Conservation (phyloP, 2,888 invertebrate species). For the Phoronis australis region DNA sequence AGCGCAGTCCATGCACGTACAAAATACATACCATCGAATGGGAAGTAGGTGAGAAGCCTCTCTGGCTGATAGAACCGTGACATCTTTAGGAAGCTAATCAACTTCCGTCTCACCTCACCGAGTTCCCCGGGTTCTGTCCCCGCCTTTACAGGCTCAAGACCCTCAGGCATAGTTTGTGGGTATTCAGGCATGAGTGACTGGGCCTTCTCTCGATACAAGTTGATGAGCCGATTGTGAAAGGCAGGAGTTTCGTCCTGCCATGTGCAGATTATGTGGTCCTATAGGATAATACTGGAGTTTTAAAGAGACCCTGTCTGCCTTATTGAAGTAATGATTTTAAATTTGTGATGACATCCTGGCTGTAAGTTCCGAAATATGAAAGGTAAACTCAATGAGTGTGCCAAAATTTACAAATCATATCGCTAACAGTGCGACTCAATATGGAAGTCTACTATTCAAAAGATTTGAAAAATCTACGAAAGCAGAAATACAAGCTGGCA, state of each 20-base stretch:
- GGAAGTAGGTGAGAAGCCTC: slow-evolving; percentile 78
- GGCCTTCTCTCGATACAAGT: slow-evolving; percentile 76
- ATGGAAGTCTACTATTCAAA: too few relatives aligned
- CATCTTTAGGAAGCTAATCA: slow-evolving; percentile 74
- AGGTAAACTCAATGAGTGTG: background rate
- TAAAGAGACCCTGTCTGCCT: too few relatives aligned
- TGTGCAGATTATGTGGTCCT: slow-evolving; percentile 83
- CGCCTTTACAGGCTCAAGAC: slow-evolving; percentile 47
- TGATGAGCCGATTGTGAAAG: slow-evolving; percentile 86
- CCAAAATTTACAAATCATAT: too few relatives aligned
- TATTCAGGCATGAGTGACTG: slow-evolving; percentile 51
- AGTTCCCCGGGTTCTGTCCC: slow-evolving; percentile 56
- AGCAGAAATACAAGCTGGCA: too few relatives aligned
- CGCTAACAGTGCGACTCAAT: too few relatives aligned
- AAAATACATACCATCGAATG: slow-evolving; percentile 60
- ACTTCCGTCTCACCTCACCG: slow-evolving; percentile 60
- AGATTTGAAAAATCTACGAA: too few relatives aligned
- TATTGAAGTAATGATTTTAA: background rate
- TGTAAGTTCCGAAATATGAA: background rate
- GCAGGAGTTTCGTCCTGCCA: slow-evolving; percentile 81
- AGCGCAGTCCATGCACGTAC: background rate
- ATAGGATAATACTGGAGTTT: too few relatives aligned
- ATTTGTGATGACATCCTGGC: background rate
- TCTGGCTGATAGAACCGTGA: slow-evolving; percentile 81
- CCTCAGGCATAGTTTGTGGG: slow-evolving; percentile 41